Base-by-base conservation (phyloP, 1,140 invertebrate species). In the Mycetomoellerius zeteki region DNA sequence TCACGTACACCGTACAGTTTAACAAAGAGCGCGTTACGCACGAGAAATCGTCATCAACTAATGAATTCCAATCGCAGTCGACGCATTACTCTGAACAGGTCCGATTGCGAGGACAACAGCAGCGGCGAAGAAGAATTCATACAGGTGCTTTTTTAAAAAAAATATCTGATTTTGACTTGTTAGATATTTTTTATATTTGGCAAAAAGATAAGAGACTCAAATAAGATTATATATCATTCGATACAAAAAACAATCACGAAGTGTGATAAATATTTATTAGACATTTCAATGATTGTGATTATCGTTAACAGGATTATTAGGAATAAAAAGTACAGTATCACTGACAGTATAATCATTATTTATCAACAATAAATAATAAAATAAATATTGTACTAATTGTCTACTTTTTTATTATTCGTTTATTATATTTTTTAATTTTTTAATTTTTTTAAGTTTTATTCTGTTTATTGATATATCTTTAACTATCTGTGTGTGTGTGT, bases 31-130 rank as follows among this genome's bases (percentile, higher is more conserved):
- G 91, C 91, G 82, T 92, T 92, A 56, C 92, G 94, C 75, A 90
- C 90, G 64, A 95, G 94, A 88, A 93, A 94, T 86, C 93, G 94
- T 64, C 93, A 94, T 69, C 92, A 93, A 56, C 43, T 95, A 50
- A 93, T 94, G 86, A 95, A 91, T 88, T 90, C 93, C 27, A 94
- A 94, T 62, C 91, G 93, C 77, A 94, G 92, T 81, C 93, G 93
- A 60, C 90, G 93, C 21, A 92, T 92, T 86, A 62, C 93, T 82
- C 84, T 95, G 90, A 93, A 94, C 85, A 89, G 94, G 81, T 94
- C 96, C 76, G 93, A 96, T 92, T 96, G 94, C 87, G 95, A 96
- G 71, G 95, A 95, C 86, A 95, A 95, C 75, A 96, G 95, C 88
- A 96, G 96, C 87, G 95, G 94, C 1, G 95, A 96, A 33, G 95